Base-by-base conservation (phyloP, 1,140 invertebrate species). In the Babylonia areolata region DNA sequence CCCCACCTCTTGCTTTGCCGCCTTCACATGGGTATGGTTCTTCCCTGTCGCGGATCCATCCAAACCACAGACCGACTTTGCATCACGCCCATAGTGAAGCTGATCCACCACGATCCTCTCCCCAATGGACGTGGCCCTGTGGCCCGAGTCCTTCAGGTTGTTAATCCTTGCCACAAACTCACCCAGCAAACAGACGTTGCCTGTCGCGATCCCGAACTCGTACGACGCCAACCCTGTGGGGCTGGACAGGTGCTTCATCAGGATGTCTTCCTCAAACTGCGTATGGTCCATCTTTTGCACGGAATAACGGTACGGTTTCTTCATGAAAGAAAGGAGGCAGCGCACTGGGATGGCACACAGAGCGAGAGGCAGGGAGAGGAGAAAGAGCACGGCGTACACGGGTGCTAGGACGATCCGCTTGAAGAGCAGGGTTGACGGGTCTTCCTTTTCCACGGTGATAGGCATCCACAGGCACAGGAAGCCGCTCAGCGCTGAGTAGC, bases 151-250 rank as follows among this genome's bases (percentile, higher is more conserved):
- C 1, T 87, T 71, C 15, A 93, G 51, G 80, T 93, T 92, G 75
- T 93, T 92, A 64, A 89, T 87, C 78, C 90, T 81, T 33, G 91
- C 87, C 6, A 91, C 58, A 71, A 91, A 84, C 86, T 93, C 92
- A 23, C 90, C 90, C 84, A 92, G 58, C 0, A 93, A 85, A 83
- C 92, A 93, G 6, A 91, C 17, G 83, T 93, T 93, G 9, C 86
- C 80, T 42, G 92, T 89, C 2, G 85, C 87, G 31, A 92, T 77
- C 11, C 88, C 81, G 85, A 87, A 91, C 81, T 85, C 83, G 75
- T 87, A 73, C 20, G 42, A 54, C 40, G 46, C n/a, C 11, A 84
- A 28, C 15, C 23, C 11, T n/a, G n/a, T n/a, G 12, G 20, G n/a
- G 23, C 15, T 58, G 35, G 39, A 77, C 28, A 79, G 58, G 40